Percentiles rank a stretch among this genome's conserved stretches.
Evolutionary conservation across 2,888 invertebrate genomes (phyloP).

Genomic region (Cyrtodaria siliqua): DNA sequence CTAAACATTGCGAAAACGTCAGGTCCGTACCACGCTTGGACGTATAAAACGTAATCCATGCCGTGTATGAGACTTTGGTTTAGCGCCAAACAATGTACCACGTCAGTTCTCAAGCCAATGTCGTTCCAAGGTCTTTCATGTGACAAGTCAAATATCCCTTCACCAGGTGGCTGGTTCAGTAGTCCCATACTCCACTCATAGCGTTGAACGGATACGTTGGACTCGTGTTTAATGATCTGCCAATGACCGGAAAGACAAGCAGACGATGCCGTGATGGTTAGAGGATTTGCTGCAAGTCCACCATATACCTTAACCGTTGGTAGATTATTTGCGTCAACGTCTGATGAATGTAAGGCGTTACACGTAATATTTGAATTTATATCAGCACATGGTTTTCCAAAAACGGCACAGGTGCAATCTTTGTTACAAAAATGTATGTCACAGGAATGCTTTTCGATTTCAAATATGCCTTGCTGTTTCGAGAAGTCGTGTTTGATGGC

Average conservation of each 20-base stretch:
- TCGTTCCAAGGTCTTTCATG: slow-evolving; percentile 66
- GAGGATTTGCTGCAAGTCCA: neutral
- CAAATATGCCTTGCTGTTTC: neutral
- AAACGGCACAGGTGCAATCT: slow-evolving; percentile 57
- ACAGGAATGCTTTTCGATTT: slow-evolving; percentile 58
- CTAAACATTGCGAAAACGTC: slow-evolving; percentile 28
- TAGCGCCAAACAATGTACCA: slow-evolving; percentile 52
- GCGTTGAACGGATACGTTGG: slow-evolving; percentile 33
- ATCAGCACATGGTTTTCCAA: slow-evolving; percentile 57
- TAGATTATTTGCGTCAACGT: too few relatives aligned
- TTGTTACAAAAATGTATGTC: slow-evolving; percentile 56
- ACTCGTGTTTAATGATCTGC: too few relatives aligned
- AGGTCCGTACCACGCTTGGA: slow-evolving; percentile 57
- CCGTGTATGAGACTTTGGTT: slow-evolving; percentile 29
- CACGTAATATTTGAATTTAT: too few relatives aligned
- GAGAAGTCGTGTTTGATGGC: neutral
- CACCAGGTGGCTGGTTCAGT: slow-evolving; percentile 39
- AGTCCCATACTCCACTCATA: slow-evolving; percentile 68
- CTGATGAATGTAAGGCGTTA: too few relatives aligned
- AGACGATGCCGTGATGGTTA: slow-evolving; percentile 24
- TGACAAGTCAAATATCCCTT: slow-evolving; percentile 53
- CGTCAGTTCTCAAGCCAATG: slow-evolving; percentile 33
- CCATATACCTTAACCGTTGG: slow-evolving; percentile 3
- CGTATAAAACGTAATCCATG: slow-evolving; percentile 52
- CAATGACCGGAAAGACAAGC: slow-evolving; percentile 57